A percentile compares a stretch with the other conserved stretches of the same genome.
Conservation (phyloP, 2,797 vertebrate genomes). For the Manis crassicaudata region DNA sequence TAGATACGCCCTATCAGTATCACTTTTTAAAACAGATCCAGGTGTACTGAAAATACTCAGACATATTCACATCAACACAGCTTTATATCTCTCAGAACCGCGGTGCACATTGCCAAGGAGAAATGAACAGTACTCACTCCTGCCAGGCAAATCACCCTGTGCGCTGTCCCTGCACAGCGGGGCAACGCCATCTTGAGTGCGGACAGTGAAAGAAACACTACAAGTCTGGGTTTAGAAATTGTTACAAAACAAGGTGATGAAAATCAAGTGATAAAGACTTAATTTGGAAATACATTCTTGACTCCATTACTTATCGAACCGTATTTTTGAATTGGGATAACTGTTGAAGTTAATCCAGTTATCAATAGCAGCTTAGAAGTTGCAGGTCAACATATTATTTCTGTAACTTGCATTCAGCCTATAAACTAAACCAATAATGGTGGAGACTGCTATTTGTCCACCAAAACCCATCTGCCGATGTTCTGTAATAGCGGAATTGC, state of each 20-base stretch:
- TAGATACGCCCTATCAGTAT: accelerated
- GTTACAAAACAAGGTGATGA: neutral
- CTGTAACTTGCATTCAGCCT: neutral
- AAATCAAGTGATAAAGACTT: neutral
- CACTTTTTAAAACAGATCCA: neutral
- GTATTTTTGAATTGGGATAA: neutral
- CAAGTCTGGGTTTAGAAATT: neutral
- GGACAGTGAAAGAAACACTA: neutral
- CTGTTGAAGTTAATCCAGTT: neutral
- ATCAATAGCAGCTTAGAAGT: neutral
- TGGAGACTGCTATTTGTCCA: neutral
- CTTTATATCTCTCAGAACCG: slow-evolving; percentile 26
- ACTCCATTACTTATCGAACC: neutral
- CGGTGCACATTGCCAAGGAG: slow-evolving; percentile 2
- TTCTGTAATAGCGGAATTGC: neutral
- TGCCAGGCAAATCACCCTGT: neutral
- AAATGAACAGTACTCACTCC: neutral
- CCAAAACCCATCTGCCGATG: neutral
- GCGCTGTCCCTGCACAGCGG: neutral
- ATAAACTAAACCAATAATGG: neutral
- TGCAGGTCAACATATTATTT: neutral
- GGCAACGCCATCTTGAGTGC: neutral
- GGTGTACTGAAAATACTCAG: slow-evolving; percentile 58
- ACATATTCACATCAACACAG: slow-evolving; percentile 37
- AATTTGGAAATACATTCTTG: neutral